A percentile compares a stretch with the other conserved stretches of the same genome.
These are phyloP conservation scores for Ranitomeya variabilis DNA, from an alignment of 2,113 vertebrate genomes.

Conservation along the genomic window DNA sequence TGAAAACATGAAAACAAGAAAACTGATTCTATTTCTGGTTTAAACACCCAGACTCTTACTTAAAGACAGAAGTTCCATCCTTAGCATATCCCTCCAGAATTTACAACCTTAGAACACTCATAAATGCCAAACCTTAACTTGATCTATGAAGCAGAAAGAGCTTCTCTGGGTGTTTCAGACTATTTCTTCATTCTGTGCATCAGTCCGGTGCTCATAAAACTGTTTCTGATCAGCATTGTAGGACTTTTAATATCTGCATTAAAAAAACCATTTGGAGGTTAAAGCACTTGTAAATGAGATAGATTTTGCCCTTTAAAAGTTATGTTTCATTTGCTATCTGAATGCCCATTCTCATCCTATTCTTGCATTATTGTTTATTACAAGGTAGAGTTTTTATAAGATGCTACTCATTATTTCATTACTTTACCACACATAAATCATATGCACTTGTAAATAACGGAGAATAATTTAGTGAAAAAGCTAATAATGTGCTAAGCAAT, in stretches of 20 bases:
- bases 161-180: slow-evolving; percentile 55
- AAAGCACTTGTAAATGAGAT: slow-evolving; percentile 55
- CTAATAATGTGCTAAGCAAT: neutral
- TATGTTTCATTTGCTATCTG: slow-evolving; percentile 45
- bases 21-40: slow-evolving; percentile 26
- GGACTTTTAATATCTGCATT: slow-evolving; percentile 56
- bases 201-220: slow-evolving; percentile 53
- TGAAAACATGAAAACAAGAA: slow-evolving; percentile 31
- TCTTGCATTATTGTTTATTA: slow-evolving; percentile 37
- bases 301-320: slow-evolving; percentile 55
- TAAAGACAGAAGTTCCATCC: slow-evolving; percentile 52
- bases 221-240: slow-evolving; percentile 55
- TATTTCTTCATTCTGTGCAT: slow-evolving; percentile 56
- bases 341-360: slow-evolving; percentile 10
- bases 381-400: neutral
- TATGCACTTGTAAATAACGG: neutral
- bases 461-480: neutral
- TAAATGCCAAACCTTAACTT: slow-evolving; percentile 58
- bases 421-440: neutral
- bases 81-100: slow-evolving; percentile 56
- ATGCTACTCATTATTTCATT: slow-evolving; percentile 8
- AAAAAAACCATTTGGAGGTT: slow-evolving; percentile 53
- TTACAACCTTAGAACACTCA: slow-evolving; percentile 56
- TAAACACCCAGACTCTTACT: slow-evolving; percentile 35
- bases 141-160: slow-evolving; percentile 55